Evolutionary conservation across 35 echinoderm and acorn worm genomes (phyloP).

Genomic region (Patiria miniata): DNA sequence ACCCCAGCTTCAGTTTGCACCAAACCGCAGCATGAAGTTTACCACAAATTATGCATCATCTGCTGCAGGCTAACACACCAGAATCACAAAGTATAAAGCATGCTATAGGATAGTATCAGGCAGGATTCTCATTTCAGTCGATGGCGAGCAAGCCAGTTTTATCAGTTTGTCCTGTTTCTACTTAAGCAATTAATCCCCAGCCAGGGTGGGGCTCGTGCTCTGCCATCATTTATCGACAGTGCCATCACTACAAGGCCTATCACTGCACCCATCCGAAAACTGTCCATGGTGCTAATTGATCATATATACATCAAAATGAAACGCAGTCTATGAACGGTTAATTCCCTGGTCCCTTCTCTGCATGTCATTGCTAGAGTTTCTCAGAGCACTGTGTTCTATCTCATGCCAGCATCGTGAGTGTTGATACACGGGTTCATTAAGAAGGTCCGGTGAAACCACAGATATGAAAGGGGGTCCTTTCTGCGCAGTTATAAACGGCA

Average conservation of each 20-base stretch:
- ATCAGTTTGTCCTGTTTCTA: no score
- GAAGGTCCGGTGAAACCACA: not conserved
- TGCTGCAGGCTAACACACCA: no score
- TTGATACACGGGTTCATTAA: slow-evolving; percentile 17
- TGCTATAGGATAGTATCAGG: no score
- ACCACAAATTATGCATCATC: no score
- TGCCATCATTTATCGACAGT: not conserved
- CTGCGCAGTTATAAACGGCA: no score
- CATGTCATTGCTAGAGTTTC: not conserved
- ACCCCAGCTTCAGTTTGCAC: no score
- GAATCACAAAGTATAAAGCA: no score
- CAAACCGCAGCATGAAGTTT: no score
- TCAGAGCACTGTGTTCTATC: not conserved
- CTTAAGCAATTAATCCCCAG: no score
- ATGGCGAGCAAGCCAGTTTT: no score
- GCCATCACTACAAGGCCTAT: not conserved
- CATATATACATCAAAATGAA: not conserved
- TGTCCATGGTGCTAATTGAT: not conserved
- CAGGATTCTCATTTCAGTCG: no score
- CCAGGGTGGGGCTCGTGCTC: not conserved
- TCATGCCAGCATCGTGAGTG: not conserved
- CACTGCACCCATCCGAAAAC: not conserved
- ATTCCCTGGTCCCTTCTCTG: not conserved
- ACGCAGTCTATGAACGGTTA: not conserved
- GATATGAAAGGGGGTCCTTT: no score